A percentile compares a stretch with the other conserved stretches of the same genome.
Conservation (phyloP, 1,140 invertebrate genomes). For the Kradibia gibbosae region DNA sequence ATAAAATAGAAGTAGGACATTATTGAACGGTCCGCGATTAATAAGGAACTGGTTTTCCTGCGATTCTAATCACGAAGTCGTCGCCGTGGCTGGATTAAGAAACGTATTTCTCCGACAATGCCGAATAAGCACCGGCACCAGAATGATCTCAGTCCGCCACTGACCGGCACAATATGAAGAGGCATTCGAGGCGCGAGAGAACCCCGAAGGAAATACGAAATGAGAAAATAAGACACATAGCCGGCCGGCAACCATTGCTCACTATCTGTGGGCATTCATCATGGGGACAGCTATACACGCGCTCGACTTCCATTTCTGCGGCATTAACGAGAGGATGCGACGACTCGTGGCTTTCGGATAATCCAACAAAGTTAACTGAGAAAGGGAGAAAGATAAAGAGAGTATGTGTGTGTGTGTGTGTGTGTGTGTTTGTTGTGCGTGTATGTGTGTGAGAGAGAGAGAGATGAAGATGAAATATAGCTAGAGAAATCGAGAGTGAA, state of each 20-base stretch:
- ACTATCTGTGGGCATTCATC: conserved; percentile 65
- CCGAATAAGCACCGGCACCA: not conserved
- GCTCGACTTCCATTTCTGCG: conserved; percentile 56
- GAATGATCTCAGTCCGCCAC: not conserved
- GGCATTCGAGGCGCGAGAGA: not conserved
- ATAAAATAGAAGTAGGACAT: not conserved
- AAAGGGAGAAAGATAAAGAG: not conserved
- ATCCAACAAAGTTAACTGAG: not conserved
- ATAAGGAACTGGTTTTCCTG: not conserved
- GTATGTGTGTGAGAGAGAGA: not conserved
- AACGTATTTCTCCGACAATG: not conserved
- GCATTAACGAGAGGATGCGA: conserved; percentile 58
- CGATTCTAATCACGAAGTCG: too few species aligned
- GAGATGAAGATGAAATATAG: conserved; percentile 10
- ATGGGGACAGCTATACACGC: conserved; percentile 62
- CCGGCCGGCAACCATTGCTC: conserved; percentile 58
- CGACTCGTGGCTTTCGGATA: not conserved
- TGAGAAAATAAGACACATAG: conserved; percentile 63
- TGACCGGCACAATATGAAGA: not conserved
- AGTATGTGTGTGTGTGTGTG: not conserved
- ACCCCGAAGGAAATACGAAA: conserved; percentile 39
- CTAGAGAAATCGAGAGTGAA: conserved; percentile 50
- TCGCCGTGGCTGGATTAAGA: not conserved
- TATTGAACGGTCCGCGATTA: not conserved
- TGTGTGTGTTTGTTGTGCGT: not conserved